Evolutionary conservation across 2,888 invertebrate genomes (phyloP).

Genomic region (Ormia ochracea): DNA sequence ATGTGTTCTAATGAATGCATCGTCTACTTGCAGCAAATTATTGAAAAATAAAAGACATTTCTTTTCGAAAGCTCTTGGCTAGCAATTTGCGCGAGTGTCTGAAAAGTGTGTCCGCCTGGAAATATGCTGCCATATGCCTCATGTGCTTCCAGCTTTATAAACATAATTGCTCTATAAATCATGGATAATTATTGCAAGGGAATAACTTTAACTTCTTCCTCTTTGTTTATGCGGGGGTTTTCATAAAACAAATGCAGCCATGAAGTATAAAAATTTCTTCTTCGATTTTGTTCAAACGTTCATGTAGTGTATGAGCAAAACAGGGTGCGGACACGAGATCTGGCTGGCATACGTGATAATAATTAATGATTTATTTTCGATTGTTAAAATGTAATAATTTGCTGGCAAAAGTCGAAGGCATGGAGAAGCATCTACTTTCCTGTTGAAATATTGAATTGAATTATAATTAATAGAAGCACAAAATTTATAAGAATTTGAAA

Average conservation of each 20-base stretch:
- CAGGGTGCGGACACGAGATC: not conserved
- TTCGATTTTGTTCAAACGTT: constrained; percentile 19
- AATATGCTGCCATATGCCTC: constrained; percentile 56
- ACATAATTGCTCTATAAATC: constrained; percentile 61
- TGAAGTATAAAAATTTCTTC: constrained; percentile 51
- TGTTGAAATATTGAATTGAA: constrained; percentile 26
- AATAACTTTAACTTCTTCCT: constrained; percentile 45
- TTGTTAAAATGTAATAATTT: constrained; percentile 37
- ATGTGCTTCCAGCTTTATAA: constrained; percentile 57
- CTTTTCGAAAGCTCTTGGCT: constrained; percentile 18
- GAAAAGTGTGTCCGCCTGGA: not conserved
- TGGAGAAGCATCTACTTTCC: not conserved
- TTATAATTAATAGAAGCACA: constrained; percentile 7
- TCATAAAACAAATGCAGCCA: not conserved
- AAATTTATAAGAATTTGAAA: constrained; percentile 4
- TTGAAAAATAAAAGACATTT: constrained; percentile 12
- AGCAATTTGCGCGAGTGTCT: not conserved
- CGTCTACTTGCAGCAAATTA: constrained; percentile 7
- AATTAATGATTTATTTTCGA: constrained; percentile 39
- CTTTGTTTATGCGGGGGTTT: not conserved
- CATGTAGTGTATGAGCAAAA: not conserved
- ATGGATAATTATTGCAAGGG: constrained; percentile 58
- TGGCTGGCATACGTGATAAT: not conserved
- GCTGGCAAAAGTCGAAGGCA: not conserved
- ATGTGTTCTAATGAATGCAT: not conserved